Percentiles rank a stretch among this genome's conserved stretches.
Conservation (phyloP, 2,797 vertebrate species). For the Thamnophis elegans region DNA sequence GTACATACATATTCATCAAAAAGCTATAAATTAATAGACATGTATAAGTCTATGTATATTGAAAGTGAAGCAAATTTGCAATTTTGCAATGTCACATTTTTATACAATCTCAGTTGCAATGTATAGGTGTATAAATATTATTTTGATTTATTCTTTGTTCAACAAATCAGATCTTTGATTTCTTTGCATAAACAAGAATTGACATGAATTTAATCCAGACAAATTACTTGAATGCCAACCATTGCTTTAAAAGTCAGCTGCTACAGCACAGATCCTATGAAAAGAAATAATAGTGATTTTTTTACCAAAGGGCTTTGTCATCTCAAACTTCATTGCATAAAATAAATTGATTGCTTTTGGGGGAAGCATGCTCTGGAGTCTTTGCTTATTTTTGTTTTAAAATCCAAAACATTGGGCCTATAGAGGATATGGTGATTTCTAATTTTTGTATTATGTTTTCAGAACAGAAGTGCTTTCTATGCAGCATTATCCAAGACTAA, state of each 20-base stretch:
- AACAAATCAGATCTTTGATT: constrained; percentile 56
- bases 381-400: constrained; percentile 66
- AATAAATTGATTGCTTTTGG: constrained; percentile 65
- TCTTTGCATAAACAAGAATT: constrained; percentile 69
- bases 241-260: constrained; percentile 55
- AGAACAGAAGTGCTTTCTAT: constrained; percentile 55
- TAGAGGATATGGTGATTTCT: constrained; percentile 67
- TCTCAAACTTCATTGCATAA: constrained; percentile 69
- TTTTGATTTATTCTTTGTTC: constrained; percentile 49
- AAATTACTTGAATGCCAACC: constrained; percentile 62
- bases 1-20: neutral
- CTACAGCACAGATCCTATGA: constrained; percentile 48
- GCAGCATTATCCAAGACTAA: constrained; percentile 54
- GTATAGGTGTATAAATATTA: constrained; percentile 68
- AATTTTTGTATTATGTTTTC: constrained; percentile 63
- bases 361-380: constrained; percentile 49
- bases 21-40: neutral
- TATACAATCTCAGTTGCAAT: constrained; percentile 62
- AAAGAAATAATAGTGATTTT: constrained; percentile 62
- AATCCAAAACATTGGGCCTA: constrained; percentile 56
- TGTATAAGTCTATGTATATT: neutral
- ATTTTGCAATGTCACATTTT: constrained; percentile 54
- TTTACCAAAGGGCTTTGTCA: constrained; percentile 62
- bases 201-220: constrained; percentile 71
- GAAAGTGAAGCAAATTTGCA: constrained; percentile 47